These are phyloP conservation scores for Xylocampa areola DNA, from an alignment of 2,888 invertebrate species.

Conservation along the genomic window DNA sequence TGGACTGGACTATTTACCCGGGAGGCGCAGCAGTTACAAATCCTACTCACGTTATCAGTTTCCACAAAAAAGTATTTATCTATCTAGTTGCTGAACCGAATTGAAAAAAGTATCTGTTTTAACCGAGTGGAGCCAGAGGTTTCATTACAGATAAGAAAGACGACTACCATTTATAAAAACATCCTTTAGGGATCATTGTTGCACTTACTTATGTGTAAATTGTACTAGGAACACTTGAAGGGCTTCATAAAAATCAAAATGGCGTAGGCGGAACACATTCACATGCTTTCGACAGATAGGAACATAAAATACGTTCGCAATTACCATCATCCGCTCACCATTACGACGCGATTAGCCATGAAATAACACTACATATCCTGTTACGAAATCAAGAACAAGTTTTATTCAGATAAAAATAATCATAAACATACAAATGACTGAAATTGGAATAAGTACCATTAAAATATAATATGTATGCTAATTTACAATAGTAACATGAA, in stretches of 20 bases:
- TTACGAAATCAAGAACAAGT: slow-evolving; percentile 54
- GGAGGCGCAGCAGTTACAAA: too few species aligned
- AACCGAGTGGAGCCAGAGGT: too few species aligned
- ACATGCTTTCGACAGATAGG: slow-evolving; percentile 17
- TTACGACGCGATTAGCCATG: slow-evolving; percentile 37
- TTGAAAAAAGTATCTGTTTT: too few species aligned
- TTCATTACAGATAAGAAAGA: too few species aligned
- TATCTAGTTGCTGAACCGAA: too few species aligned
- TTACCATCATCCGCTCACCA: slow-evolving; percentile 31
- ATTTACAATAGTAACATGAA: slow-evolving; percentile 9
- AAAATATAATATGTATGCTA: slow-evolving; percentile 24
- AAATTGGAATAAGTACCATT: slow-evolving; percentile 30
- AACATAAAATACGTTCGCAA: slow-evolving; percentile 25
- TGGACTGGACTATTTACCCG: too few species aligned
- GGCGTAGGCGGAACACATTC: not conserved
- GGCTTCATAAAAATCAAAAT: slow-evolving; percentile 19
- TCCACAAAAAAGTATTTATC: too few species aligned
- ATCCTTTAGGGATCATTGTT: not conserved
- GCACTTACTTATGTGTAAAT: not conserved
- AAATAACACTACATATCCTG: slow-evolving; percentile 61
- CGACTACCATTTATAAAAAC: too few species aligned
- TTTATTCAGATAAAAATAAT: slow-evolving; percentile 60
- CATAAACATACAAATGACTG: slow-evolving; percentile 56
- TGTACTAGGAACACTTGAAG: slow-evolving; percentile 2
- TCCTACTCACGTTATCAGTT: too few species aligned